These are phyloP conservation scores for Pseudomyrmex cubaensis DNA, from an alignment of 1,140 invertebrate genomes.

Conservation along the genomic window DNA sequence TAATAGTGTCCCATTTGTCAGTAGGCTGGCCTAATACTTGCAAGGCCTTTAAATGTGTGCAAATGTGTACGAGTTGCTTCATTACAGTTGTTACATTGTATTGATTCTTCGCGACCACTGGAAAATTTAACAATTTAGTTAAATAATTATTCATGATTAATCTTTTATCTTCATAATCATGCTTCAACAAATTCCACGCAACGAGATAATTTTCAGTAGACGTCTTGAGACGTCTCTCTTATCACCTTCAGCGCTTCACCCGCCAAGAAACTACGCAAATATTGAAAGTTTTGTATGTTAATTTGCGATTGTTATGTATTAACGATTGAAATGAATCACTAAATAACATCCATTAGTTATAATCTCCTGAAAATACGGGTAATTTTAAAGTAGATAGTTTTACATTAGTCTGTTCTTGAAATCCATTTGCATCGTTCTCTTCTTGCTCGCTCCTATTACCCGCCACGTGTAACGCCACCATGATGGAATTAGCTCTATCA, in stretches of 20 bases:
- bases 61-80: background rate
- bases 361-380: background rate
- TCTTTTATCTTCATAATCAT: background rate
- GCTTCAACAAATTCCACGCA: background rate
- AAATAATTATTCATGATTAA: background rate
- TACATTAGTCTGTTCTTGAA: background rate
- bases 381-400: slow-evolving; percentile 3
- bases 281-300: slow-evolving; percentile 2
- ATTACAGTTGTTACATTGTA: background rate
- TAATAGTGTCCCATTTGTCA: background rate
- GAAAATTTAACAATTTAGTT: background rate
- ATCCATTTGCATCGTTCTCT: no score
- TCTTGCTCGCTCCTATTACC: no score
- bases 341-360: slow-evolving; percentile 9
- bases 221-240: background rate
- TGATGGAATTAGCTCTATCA: no score
- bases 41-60: background rate
- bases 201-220: background rate
- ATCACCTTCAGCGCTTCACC: background rate
- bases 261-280: background rate
- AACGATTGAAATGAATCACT: background rate
- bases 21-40: background rate
- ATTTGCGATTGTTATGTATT: background rate
- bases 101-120: background rate
- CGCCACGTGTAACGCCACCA: no score